Conservation (phyloP, 2,113 vertebrate genomes). For the Spilogale gracilis region DNA sequence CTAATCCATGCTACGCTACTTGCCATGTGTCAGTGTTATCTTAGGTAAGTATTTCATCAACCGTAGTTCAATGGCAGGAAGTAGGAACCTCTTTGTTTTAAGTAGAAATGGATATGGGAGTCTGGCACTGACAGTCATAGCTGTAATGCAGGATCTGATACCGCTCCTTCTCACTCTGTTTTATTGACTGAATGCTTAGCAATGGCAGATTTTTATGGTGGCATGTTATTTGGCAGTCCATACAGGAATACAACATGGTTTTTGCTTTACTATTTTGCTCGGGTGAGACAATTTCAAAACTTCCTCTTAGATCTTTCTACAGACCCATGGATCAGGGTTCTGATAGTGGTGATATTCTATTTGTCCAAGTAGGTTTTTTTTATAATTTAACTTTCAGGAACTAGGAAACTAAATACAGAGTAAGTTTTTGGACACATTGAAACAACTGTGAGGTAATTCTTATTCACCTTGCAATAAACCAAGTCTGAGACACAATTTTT, state of each 20-base stretch:
- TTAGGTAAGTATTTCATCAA: not conserved
- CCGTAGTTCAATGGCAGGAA: not conserved
- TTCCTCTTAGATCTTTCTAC: not conserved
- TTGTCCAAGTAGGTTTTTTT: not conserved
- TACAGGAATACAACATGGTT: not conserved
- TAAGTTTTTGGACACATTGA: not conserved
- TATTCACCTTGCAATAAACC: not conserved
- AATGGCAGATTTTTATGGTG: not conserved
- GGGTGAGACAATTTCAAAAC: not conserved
- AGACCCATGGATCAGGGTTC: not conserved
- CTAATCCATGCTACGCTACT: not conserved
- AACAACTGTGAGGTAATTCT: not conserved
- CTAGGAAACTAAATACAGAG: not conserved
- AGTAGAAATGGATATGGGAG: not conserved
- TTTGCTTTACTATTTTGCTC: not conserved
- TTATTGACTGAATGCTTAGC: not conserved
- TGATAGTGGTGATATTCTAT: not conserved
- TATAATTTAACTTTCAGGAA: not conserved
- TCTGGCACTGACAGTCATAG: not conserved
- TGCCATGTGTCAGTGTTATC: not conserved
- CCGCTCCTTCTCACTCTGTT: not conserved
- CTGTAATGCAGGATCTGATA: not conserved
- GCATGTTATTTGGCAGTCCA: not conserved
- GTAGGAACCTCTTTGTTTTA: not conserved
- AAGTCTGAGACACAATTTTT: not conserved